Evolutionary conservation across 2,888 invertebrate genomes (phyloP).

Genomic region (Pristionchus japonicus): DNA sequence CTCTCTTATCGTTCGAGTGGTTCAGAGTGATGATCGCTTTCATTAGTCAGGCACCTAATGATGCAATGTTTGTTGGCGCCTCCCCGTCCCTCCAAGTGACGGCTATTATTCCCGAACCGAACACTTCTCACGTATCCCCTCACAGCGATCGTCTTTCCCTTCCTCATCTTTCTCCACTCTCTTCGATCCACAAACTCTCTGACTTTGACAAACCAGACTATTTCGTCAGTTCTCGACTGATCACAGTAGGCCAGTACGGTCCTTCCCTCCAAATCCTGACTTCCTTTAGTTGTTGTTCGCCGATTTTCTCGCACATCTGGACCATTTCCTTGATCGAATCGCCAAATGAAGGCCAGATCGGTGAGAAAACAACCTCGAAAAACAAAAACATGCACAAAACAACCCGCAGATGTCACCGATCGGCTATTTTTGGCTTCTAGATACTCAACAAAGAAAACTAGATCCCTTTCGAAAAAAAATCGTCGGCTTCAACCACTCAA

Average conservation of each 20-base stretch:
- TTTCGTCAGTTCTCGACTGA: neutral
- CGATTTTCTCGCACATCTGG: neutral
- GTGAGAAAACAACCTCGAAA: neutral
- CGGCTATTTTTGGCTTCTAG: neutral
- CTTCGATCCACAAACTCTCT: neutral
- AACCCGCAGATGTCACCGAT: neutral
- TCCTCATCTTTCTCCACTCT: neutral
- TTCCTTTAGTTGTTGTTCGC: neutral
- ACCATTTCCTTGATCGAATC: neutral
- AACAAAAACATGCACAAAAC: neutral
- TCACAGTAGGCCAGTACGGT: neutral
- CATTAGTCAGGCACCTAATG: too few species aligned
- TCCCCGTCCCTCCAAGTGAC: neutral
- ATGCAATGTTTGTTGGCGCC: too few species aligned
- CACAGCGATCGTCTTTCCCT: neutral
- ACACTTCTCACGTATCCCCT: conserved; percentile 8
- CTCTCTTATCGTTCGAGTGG: too few species aligned
- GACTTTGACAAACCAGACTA: neutral
- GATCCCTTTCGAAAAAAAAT: neutral
- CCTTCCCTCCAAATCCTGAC: neutral
- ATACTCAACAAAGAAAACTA: neutral
- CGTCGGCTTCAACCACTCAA: neutral
- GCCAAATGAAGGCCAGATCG: neutral
- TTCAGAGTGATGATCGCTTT: too few species aligned
- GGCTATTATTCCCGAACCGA: conserved; percentile 10